Base-by-base conservation (phyloP, 2,797 vertebrate species). In the Pseudochromis fuscus region DNA sequence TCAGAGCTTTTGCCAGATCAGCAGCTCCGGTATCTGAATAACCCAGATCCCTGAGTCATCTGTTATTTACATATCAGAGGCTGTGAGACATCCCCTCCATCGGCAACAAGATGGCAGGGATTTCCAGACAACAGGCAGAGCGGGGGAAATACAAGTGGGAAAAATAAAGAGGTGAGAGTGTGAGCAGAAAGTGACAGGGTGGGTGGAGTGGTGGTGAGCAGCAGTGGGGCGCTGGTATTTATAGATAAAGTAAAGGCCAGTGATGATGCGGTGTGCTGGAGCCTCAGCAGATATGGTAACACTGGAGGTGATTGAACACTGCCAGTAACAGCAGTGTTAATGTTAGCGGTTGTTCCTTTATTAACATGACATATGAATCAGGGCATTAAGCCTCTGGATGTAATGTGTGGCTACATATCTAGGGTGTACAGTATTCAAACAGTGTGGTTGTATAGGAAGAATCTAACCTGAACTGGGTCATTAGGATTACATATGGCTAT, bases 181-280 rank as follows among this genome's bases (percentile, higher is more conserved):
- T 61, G 56, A 81, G 82, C 66, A 84, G 86, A 80, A 48, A 71
- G 70, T 50, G 82, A 37, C 27, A 4, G 31, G 57, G 44, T 25
- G 65, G 51, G 62, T 21, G 51, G 33, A 35, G 33, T 13, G 15
- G 33, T 13, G 15, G 16, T n/a, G 35, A 49, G 66, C 7, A 53
- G 60, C 19, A 33, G 42, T 13, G 33, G 59, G 50, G n/a, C n/a
- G 31, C 37, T 72, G 89, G 86, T 94, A 94, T 94, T 94, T 92
- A 92, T 93, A 94, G 93, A 84, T 48, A 52, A 72, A 76, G 83
- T 84, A 93, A 93, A 94, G 91, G 92, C 90, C 93, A 93, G 64
- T 37, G 68, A 77, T 81, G 85, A 88, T 86, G 85, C 77, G 72
- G 80, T 77, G 63, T 72, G 62, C 67, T 56, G 66, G 70, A 49